phyloP scores from a whole-genome alignment of 2,888 invertebrate species.

The Pyrrhosoma nymphula region DNA sequence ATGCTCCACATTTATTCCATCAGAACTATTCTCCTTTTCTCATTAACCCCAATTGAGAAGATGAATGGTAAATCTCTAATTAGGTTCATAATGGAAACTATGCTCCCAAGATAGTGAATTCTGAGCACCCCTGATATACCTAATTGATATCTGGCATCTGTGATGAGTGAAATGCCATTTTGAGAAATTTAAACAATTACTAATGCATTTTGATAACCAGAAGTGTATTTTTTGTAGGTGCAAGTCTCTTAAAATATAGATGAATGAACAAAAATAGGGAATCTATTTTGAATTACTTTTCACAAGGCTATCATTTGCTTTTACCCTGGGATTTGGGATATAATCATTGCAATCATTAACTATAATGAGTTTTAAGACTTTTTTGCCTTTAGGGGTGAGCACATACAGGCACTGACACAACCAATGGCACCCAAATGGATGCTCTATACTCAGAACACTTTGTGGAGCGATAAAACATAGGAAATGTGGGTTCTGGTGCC shows the following conservation, averaged over 20 bases:
- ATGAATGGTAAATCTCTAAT: not conserved
- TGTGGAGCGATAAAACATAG: slow-evolving; percentile 50
- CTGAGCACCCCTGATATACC: not conserved
- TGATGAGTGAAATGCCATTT: slow-evolving; percentile 28
- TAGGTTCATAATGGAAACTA: not conserved
- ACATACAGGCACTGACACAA: slow-evolving; percentile 65
- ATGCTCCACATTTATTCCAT: not conserved
- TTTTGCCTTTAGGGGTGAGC: slow-evolving; percentile 45
- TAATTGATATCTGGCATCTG: slow-evolving; percentile 20
- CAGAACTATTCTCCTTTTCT: not conserved
- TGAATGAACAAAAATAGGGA: slow-evolving; percentile 61
- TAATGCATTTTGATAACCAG: slow-evolving; percentile 33
- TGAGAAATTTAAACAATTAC: slow-evolving; percentile 3
- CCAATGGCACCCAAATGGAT: slow-evolving; percentile 25
- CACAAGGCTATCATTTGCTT: not conserved
- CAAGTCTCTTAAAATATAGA: slow-evolving; percentile 55
- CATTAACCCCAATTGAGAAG: not conserved
- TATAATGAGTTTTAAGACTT: slow-evolving; percentile 51
- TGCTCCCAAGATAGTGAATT: not conserved
- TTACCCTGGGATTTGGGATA: slow-evolving; percentile 55
- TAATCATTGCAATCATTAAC: slow-evolving; percentile 50
- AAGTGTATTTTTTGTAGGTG: slow-evolving; percentile 19
- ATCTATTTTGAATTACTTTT: slow-evolving; percentile 43
- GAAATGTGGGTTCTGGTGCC: slow-evolving; percentile 45
- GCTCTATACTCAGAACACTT: slow-evolving; percentile 55